These are phyloP conservation scores for Charina bottae DNA, from an alignment of 2,113 vertebrate species.

Conservation along the genomic window DNA sequence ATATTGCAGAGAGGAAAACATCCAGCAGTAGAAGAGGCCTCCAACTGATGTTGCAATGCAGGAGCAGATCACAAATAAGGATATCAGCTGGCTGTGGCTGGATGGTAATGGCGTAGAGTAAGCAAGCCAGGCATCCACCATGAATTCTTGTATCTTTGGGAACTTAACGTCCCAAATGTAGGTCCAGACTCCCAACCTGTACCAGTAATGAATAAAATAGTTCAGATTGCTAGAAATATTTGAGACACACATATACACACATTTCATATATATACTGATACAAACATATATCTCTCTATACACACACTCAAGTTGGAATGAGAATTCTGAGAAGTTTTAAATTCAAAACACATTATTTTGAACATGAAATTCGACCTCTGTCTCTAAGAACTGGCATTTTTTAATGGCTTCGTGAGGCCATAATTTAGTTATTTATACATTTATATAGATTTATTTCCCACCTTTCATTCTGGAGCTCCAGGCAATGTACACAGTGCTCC, in stretches of 20 bases:
- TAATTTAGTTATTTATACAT: too few species aligned
- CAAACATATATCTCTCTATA: background rate
- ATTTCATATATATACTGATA: background rate
- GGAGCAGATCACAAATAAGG: constrained; percentile 79
- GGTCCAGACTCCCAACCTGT: constrained; percentile 37
- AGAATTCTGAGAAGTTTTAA: background rate
- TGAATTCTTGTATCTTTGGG: background rate
- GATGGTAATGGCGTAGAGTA: constrained; percentile 81
- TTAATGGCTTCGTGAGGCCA: too few species aligned
- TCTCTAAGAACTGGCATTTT: background rate
- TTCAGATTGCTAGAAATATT: background rate
- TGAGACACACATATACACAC: background rate
- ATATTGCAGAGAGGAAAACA: constrained; percentile 79
- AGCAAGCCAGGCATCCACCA: constrained; percentile 74
- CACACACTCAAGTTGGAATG: background rate
- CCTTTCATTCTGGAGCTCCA: background rate
- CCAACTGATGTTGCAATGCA: constrained; percentile 63
- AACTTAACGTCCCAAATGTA: constrained; percentile 47
- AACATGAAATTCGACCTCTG: background rate
- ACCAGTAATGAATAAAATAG: constrained; percentile 16
- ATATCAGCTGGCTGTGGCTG: constrained; percentile 70
- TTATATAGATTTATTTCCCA: background rate
- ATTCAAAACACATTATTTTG: background rate
- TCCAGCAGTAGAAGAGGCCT: constrained; percentile 81
- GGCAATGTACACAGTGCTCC: background rate